phyloP scores from a whole-genome alignment of 2,888 invertebrate species.

The Caenorhabditis sp. region DNA sequence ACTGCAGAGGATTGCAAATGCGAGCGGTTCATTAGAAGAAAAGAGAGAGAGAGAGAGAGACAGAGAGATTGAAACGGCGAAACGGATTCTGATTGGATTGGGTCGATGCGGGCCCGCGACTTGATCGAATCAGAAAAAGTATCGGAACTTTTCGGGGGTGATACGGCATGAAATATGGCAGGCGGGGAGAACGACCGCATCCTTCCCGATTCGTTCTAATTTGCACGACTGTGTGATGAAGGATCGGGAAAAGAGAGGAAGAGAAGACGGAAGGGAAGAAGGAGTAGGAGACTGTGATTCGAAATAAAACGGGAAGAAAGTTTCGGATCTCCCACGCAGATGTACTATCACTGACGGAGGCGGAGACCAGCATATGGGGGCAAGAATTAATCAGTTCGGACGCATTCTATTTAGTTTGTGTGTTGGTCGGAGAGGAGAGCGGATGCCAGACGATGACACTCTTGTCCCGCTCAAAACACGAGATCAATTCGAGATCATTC shows the following conservation, averaged over 20 bases:
- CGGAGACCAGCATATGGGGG: background rate
- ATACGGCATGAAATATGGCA: slow-evolving; percentile 21
- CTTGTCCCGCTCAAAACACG: slow-evolving; percentile 17
- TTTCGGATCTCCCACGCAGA: slow-evolving; percentile 28
- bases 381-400: slow-evolving; percentile 37
- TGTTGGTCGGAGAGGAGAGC: slow-evolving; percentile 15
- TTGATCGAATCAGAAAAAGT: slow-evolving; percentile 45
- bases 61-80: slow-evolving; percentile 30
- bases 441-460: background rate
- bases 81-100: slow-evolving; percentile 50
- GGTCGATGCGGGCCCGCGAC: slow-evolving; percentile 10
- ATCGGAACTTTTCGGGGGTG: slow-evolving; percentile 31
- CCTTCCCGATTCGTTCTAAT: slow-evolving; percentile 3
- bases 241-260: background rate
- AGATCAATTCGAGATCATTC: slow-evolving; percentile 9
- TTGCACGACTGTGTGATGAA: slow-evolving; percentile 29
- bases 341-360: background rate
- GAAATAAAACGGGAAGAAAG: slow-evolving; percentile 16
- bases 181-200: slow-evolving; percentile 3
- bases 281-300: slow-evolving; percentile 1
- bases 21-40: background rate
- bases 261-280: slow-evolving; percentile 1
- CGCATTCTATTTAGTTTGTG: slow-evolving; percentile 45
- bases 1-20: slow-evolving; percentile 18
- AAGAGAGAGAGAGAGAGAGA: background rate